Base-by-base conservation (phyloP, 2,888 invertebrate species). In the Sphecodes monilicornis region DNA sequence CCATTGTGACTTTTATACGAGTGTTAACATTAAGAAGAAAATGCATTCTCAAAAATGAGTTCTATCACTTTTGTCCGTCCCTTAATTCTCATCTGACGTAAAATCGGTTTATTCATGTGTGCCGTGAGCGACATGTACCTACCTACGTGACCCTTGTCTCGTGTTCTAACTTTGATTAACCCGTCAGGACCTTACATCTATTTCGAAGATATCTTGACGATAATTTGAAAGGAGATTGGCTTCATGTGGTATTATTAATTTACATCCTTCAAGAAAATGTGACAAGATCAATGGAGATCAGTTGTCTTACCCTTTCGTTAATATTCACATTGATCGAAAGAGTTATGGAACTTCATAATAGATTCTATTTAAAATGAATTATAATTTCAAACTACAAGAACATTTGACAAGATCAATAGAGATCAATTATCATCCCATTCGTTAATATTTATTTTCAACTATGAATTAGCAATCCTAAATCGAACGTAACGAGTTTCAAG, bases 101-200 rank as follows among this genome's bases (percentile, higher is more conserved):
- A 69, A 66, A 78, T 84, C 41, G 41, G 70, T 76, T 76, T 76
- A 80, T 84, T 84, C 64, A 13, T 36, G 66, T 54, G 46, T 84
- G 76, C 32, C 43, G 8, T 22, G 78, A 76, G 41, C 43, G 77
- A 73, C 77, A 84, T 71, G 78, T 71, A 60, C 60, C 60, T 60
- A 78, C 73, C 60, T 60, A 78, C 73, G 70, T 29, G 83, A 88
- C 85, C 80, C 79, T 83, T 73, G 64, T 76, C 83, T 82, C 85
- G 73, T 84, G 77, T 73, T 70, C 70, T 57, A 82, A 80, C 80
- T 86, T 87, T 87, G 86, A 85, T 88, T 90, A 90, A 85, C 75
- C 81, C 78, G 78, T 70, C 82, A 70, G 69, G 80, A 90, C 70
- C 69, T 78, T 50, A 68, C 69, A 76, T 26, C 66, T 41, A 46